These are phyloP conservation scores for Chaitophorus viminalis DNA, from an alignment of 2,888 invertebrate genomes.

Conservation along the genomic window DNA sequence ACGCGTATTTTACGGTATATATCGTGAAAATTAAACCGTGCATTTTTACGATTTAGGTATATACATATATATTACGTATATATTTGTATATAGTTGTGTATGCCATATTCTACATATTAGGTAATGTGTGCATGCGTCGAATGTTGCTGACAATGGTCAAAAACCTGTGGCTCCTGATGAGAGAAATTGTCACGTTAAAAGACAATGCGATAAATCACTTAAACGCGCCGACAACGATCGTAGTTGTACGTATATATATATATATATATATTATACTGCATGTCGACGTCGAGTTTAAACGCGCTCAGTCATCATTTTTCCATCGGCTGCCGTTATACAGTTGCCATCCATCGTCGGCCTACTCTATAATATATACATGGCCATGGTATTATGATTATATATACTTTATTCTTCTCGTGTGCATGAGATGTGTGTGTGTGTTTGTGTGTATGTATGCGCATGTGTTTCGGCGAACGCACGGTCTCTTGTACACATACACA, in stretches of 20 bases:
- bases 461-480: conserved; percentile 18
- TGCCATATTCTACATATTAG: no score
- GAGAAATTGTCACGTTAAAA: conserved; percentile 11
- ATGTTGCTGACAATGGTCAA: not conserved
- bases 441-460: no score
- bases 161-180: no score
- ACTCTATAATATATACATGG: not conserved
- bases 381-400: conserved; percentile 9
- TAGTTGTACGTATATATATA: not conserved
- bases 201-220: not conserved
- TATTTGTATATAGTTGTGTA: no score
- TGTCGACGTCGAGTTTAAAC: not conserved
- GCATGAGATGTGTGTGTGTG: no score
- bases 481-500: not conserved
- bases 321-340: not conserved
- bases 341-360: not conserved
- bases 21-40: no score
- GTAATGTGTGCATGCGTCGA: no score
- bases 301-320: conserved; percentile 51
- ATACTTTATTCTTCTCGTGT: not conserved
- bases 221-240: not conserved
- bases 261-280: no score
- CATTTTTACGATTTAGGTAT: no score
- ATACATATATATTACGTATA: no score
- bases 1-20: no score